Percentiles rank a stretch among this genome's conserved stretches.
phyloP scores from a whole-genome alignment of 2,888 invertebrate species.

The Gonocerus acuteangulatus region DNA sequence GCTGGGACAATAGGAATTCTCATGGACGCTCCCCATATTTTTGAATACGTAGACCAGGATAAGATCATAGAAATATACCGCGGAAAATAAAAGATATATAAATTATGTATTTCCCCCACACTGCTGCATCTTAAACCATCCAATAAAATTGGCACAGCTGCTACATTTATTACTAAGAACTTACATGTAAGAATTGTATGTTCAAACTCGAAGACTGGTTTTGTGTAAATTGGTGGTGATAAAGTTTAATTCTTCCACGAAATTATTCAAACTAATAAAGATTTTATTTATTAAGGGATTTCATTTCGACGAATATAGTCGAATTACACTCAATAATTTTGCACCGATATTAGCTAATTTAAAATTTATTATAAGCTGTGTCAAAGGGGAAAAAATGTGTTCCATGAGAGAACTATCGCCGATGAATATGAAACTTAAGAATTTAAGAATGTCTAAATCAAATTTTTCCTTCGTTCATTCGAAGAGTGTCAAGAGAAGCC shows the following conservation, averaged over 20 bases:
- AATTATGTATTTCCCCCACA: neutral
- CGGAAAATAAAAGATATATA: conserved; percentile 56
- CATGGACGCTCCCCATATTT: conserved; percentile 96
- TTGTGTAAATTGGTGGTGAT: conserved; percentile 11
- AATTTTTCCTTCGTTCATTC: no score
- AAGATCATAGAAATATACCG: conserved; percentile 90
- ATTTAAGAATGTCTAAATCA: no score
- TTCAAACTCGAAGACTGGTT: conserved; percentile 13
- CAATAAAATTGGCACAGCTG: conserved; percentile 8
- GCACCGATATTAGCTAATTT: no score
- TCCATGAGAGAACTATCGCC: no score
- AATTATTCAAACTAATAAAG: neutral
- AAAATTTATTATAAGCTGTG: no score
- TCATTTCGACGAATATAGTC: no score
- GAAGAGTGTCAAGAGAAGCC: no score
- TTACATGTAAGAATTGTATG: conserved; percentile 1
- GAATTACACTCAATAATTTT: no score
- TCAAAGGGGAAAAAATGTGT: no score
- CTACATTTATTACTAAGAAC: neutral
- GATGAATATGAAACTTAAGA: no score
- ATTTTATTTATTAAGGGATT: no score
- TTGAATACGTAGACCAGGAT: conserved; percentile 95
- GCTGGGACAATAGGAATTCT: conserved; percentile 92
- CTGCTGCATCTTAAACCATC: neutral
- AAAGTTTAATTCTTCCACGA: neutral